Conservation (phyloP, 1,140 invertebrate genomes). For the Drosophila kurseongensis region DNA sequence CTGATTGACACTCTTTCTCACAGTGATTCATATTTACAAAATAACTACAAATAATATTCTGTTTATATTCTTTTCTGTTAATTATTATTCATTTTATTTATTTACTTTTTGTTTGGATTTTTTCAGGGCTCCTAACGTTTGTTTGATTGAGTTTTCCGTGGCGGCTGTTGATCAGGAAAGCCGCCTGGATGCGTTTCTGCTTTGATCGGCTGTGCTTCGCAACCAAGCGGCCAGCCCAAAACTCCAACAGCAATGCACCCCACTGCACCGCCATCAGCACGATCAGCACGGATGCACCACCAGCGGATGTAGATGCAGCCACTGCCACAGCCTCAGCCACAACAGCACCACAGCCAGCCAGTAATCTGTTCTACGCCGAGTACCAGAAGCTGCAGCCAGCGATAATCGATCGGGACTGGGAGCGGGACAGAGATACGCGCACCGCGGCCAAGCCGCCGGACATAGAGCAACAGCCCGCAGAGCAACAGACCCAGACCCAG, state of each 20-base stretch:
- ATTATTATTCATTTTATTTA: slow-evolving; percentile 6
- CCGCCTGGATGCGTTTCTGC: slow-evolving; percentile 94
- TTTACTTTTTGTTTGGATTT: background rate
- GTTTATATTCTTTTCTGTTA: background rate
- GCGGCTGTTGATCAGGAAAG: slow-evolving; percentile 78
- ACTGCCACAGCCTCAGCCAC: slow-evolving; percentile 9
- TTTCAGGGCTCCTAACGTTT: slow-evolving; percentile 53
- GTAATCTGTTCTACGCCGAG: slow-evolving; percentile 64
- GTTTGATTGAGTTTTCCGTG: slow-evolving; percentile 51
- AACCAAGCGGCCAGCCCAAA: slow-evolving; percentile 90
- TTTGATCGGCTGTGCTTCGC: slow-evolving; percentile 94
- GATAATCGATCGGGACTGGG: slow-evolving; percentile 65
- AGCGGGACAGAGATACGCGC: slow-evolving; percentile 24
- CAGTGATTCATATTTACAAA: slow-evolving; percentile 1
- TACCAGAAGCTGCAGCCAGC: slow-evolving; percentile 73
- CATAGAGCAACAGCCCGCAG: slow-evolving; percentile 32
- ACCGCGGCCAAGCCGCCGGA: slow-evolving; percentile 70
- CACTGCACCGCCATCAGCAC: slow-evolving; percentile 19
- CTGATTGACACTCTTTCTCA: slow-evolving; percentile 15
- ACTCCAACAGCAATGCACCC: slow-evolving; percentile 33
- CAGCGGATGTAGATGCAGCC: slow-evolving; percentile 6
- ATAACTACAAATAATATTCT: background rate
- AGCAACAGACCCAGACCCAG: slow-evolving; percentile 8
- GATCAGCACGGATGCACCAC: slow-evolving; percentile 40
- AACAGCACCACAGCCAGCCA: slow-evolving; percentile 18